These are phyloP conservation scores for Malaclemys terrapin DNA, from an alignment of 2,113 vertebrate species.

Conservation along the genomic window DNA sequence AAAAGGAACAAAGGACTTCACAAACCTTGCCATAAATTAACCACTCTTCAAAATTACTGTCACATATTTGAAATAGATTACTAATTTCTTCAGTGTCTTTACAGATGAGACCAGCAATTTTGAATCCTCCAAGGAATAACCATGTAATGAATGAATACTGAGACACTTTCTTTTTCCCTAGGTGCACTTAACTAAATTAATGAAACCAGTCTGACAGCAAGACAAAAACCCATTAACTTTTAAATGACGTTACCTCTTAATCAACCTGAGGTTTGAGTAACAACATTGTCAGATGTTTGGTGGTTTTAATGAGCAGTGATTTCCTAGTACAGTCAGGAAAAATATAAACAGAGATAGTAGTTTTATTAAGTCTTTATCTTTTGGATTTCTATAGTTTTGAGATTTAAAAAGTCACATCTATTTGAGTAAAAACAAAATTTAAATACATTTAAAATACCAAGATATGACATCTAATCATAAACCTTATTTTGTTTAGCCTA, in stretches of 20 bases:
- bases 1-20: constrained; percentile 11
- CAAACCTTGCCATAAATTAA: constrained; percentile 48
- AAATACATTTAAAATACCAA: not conserved
- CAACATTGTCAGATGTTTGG: constrained; percentile 27
- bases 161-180: constrained; percentile 50
- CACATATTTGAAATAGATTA: constrained; percentile 58
- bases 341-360: not conserved
- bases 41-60: constrained; percentile 54
- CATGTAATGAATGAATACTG: constrained; percentile 39
- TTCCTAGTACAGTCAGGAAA: constrained; percentile 28
- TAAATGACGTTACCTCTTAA: constrained; percentile 61
- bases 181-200: constrained; percentile 71
- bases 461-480: not conserved
- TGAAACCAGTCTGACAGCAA: constrained; percentile 61
- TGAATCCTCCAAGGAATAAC: constrained; percentile 25
- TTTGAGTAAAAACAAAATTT: not conserved
- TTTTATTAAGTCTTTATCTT: not conserved
- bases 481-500: not conserved
- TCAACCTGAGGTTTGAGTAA: constrained; percentile 39
- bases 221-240: constrained; percentile 67
- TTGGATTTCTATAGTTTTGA: not conserved
- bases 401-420: not conserved
- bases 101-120: constrained; percentile 65
- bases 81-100: constrained; percentile 63
- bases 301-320: constrained; percentile 31